Percentiles rank a stretch among this genome's conserved stretches.
Conservation (phyloP, 2,113 vertebrate species). For the Uropsilus gracilis region DNA sequence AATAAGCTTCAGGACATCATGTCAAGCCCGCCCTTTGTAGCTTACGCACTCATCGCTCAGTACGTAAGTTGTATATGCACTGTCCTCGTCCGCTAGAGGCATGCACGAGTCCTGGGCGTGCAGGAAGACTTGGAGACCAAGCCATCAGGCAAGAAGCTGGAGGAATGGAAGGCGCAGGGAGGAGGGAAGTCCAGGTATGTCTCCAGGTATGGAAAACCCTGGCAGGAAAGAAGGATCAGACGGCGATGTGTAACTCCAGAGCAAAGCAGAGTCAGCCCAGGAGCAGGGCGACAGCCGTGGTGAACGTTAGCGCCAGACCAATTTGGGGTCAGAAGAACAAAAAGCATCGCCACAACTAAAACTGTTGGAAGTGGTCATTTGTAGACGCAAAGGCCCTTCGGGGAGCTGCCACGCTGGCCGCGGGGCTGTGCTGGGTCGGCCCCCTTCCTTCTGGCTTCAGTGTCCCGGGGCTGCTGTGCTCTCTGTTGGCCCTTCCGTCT, state of each 20-base stretch:
- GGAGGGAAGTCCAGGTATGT: neutral
- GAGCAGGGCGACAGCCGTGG: neutral
- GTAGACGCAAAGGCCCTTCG: neutral
- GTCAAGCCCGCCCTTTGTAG: neutral
- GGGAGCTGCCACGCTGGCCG: neutral
- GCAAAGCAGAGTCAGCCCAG: neutral
- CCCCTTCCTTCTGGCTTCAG: neutral
- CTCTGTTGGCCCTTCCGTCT: neutral
- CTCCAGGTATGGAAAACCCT: neutral
- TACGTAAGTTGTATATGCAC: too few species aligned
- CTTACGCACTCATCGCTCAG: neutral
- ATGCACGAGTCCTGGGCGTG: neutral
- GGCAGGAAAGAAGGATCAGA: neutral
- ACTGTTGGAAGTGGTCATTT: neutral
- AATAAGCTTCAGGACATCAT: neutral
- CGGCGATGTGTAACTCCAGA: neutral
- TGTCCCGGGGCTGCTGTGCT: neutral
- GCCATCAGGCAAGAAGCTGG: neutral
- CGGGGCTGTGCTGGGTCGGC: too few species aligned
- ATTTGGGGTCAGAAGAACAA: neutral
- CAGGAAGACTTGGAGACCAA: neutral
- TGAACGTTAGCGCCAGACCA: neutral
- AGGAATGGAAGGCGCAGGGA: neutral
- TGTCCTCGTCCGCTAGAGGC: neutral
- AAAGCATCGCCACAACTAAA: neutral